phyloP scores from a whole-genome alignment of 2,113 vertebrate species.

The Spheniscus mendiculus region DNA sequence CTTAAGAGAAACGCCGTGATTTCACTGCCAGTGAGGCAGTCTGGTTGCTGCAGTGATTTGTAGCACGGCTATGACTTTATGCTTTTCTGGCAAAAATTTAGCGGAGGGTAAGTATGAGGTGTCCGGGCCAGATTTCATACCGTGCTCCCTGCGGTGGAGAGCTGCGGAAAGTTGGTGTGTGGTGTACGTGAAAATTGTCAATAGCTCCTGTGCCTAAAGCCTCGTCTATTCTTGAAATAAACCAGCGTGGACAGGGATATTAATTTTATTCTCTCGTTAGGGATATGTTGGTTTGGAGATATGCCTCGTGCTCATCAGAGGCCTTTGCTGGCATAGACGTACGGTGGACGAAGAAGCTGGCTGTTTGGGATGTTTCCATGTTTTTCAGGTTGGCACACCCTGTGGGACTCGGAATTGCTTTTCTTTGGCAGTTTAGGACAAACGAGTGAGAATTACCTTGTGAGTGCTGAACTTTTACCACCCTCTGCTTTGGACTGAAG shows the following conservation, averaged over 20 bases:
- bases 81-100: neutral
- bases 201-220: neutral
- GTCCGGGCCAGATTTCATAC: neutral
- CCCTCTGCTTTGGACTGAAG: neutral
- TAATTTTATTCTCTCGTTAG: neutral
- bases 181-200: neutral
- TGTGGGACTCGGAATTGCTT: neutral
- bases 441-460: neutral
- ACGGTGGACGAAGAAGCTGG: neutral
- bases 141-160: neutral
- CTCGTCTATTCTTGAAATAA: neutral
- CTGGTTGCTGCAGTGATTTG: neutral
- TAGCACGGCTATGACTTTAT: neutral
- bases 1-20: neutral
- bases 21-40: neutral
- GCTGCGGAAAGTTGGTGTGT: neutral
- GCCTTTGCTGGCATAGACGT: neutral
- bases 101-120: neutral
- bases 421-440: neutral
- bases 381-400: neutral
- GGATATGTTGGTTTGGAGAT: neutral
- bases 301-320: neutral
- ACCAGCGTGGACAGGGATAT: neutral
- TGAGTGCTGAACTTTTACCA: neutral
- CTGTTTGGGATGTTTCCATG: neutral